phyloP scores from a whole-genome alignment of 2,888 invertebrate genomes.

The Drosophila niveifrons region DNA sequence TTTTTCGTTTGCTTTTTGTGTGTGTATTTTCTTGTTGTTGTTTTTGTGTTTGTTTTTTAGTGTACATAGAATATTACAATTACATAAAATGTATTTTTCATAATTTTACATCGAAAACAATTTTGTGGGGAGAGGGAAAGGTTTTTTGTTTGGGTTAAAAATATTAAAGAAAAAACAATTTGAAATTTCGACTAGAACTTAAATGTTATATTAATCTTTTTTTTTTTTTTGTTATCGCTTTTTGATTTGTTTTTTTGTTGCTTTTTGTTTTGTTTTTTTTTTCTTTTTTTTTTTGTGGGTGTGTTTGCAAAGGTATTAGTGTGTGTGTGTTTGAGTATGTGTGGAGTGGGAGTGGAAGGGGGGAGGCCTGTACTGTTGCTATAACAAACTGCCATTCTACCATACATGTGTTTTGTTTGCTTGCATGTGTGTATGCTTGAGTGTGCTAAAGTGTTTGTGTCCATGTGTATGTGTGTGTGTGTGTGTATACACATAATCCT shows the following conservation, averaged over 20 bases:
- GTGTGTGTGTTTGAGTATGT: constrained; percentile 12
- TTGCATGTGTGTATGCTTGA: neutral
- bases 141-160: constrained; percentile 27
- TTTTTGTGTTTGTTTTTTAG: constrained; percentile 60
- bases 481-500: constrained; percentile 38
- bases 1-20: constrained; percentile 57
- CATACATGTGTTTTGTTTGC: constrained; percentile 9
- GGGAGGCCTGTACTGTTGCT: constrained; percentile 34
- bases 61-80: constrained; percentile 79
- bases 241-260: constrained; percentile 22
- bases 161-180: constrained; percentile 63
- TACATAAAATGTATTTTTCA: constrained; percentile 73
- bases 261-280: constrained; percentile 6
- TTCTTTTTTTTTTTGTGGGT: constrained; percentile 17
- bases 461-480: constrained; percentile 3
- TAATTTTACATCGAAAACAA: constrained; percentile 81
- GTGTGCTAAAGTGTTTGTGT: neutral
- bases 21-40: constrained; percentile 31
- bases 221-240: constrained; percentile 32
- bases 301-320: constrained; percentile 15
- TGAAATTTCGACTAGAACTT: constrained; percentile 84
- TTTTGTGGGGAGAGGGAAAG: constrained; percentile 25
- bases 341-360: constrained; percentile 3
- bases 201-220: constrained; percentile 66
- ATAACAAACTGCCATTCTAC: constrained; percentile 38